phyloP scores from a whole-genome alignment of 1,140 invertebrate species.

The Drosophila pseudoananassae region DNA sequence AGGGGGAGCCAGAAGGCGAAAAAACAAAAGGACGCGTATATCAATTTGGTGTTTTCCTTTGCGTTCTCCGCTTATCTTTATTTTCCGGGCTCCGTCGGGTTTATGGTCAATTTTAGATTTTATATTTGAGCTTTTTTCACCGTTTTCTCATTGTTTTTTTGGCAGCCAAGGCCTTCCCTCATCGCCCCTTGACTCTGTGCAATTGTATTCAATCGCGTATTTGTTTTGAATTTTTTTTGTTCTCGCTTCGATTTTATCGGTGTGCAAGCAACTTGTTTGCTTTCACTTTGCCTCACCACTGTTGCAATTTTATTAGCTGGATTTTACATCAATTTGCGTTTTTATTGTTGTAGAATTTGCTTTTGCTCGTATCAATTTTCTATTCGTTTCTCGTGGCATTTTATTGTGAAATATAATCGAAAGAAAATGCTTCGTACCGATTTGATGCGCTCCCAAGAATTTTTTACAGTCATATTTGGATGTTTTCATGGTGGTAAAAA shows the following conservation, averaged over 20 bases:
- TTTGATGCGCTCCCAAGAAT: neutral
- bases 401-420: constrained; percentile 5
- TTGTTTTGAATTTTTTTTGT: constrained; percentile 50
- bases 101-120: constrained; percentile 70
- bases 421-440: neutral
- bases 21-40: constrained; percentile 64
- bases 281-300: constrained; percentile 47
- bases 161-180: neutral
- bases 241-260: constrained; percentile 55
- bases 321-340: constrained; percentile 55
- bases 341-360: constrained; percentile 2
- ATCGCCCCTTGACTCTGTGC: constrained; percentile 5
- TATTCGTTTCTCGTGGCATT: constrained; percentile 1
- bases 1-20: neutral
- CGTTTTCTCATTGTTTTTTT: constrained; percentile 42
- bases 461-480: neutral
- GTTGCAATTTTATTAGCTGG: constrained; percentile 48
- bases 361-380: constrained; percentile 26
- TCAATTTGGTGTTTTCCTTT: constrained; percentile 71
- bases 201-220: constrained; percentile 39
- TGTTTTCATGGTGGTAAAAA: neutral
- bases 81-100: constrained; percentile 44
- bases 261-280: constrained; percentile 52
- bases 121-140: constrained; percentile 39
- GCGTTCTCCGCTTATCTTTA: constrained; percentile 53